Evolutionary conservation across 2,113 vertebrate species (phyloP), one percentile per base, ranked within the genome.

Genomic region (Apaloderma vittatum): DNA sequence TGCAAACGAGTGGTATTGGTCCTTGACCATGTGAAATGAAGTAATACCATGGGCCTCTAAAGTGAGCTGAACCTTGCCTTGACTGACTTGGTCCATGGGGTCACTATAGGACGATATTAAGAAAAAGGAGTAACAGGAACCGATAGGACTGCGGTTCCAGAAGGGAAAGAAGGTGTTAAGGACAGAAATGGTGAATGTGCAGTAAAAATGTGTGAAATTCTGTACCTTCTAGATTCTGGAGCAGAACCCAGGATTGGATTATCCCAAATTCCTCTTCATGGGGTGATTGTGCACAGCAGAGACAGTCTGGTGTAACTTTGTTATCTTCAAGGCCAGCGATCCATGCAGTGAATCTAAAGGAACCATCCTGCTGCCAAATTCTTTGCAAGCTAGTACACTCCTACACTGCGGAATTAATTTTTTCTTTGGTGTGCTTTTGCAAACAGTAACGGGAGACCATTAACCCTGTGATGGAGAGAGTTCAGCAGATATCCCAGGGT

Each of bases 181-280:
- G 76, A 52, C 59, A 91, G 84, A 68, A 74, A 45, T 1, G 2
- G n/a, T 0, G 0, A 74, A 21, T 0, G 0, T 62, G 57, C 32
- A 51, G 43, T 59, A 75, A 34, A 40, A 75, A 23, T 14, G 8
- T 78, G 61, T 68, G 75, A 82, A 81, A 71, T 68, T 67, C 18
- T 55, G 24, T 46, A 54, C 52, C 36, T 70, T 66, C 16, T 43
- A 63, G 34, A 73, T 62, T 67, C 59, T 78, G 54, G n/a, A 88
- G n/a, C 65, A 93, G 43, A 67, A 55, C 12, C 17, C 32, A 55
- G 34, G 32, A 34, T 55, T 85, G 79, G 8, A 55, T 88, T 88
- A 79, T 29, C 37, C 52, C 24, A 49, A 2, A 51, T 48, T 58
- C 61, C 26, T 66, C 80, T 58, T 62, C 20, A n/a, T 11, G 21